Conservation (phyloP, 2,888 invertebrate species). For the Tachystola acroxantha region DNA sequence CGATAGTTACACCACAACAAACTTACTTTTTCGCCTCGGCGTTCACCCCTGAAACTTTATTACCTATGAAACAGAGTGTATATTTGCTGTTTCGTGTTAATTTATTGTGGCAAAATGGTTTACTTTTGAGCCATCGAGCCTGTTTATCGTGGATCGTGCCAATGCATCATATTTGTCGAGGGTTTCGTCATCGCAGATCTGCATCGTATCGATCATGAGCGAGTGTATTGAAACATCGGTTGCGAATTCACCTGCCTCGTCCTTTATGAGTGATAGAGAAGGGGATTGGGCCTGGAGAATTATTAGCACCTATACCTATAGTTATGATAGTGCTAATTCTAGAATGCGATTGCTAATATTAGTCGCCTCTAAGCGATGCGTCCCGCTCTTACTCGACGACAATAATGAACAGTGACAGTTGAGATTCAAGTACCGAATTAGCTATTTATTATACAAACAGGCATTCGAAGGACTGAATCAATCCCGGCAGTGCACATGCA, state of each 20-base stretch:
- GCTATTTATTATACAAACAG: too few species aligned
- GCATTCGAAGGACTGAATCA: too few species aligned
- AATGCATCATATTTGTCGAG: slow-evolving; percentile 72
- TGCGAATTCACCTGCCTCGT: slow-evolving; percentile 7
- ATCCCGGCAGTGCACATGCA: too few species aligned
- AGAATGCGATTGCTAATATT: too few species aligned
- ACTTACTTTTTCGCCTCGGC: slow-evolving; percentile 3
- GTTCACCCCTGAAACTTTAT: neutral
- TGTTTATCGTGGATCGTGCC: slow-evolving; percentile 56
- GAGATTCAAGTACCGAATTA: neutral
- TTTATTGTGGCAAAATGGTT: slow-evolving; percentile 15
- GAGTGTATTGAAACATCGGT: slow-evolving; percentile 1
- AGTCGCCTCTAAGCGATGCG: too few species aligned
- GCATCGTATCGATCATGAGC: slow-evolving; percentile 51
- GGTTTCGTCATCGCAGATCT: slow-evolving; percentile 63
- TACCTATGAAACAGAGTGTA: neutral
- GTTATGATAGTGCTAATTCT: too few species aligned
- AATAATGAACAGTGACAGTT: neutral
- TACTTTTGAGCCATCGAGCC: slow-evolving; percentile 35
- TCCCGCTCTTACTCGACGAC: too few species aligned
- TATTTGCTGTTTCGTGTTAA: neutral
- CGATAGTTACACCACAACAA: slow-evolving; percentile 35
- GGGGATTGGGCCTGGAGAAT: too few species aligned
- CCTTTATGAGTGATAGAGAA: too few species aligned
- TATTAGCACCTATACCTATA: too few species aligned